Evolutionary conservation across 2,888 invertebrate genomes (phyloP), one percentile per base, ranked within the genome.

Genomic region (Athalia cordata): DNA sequence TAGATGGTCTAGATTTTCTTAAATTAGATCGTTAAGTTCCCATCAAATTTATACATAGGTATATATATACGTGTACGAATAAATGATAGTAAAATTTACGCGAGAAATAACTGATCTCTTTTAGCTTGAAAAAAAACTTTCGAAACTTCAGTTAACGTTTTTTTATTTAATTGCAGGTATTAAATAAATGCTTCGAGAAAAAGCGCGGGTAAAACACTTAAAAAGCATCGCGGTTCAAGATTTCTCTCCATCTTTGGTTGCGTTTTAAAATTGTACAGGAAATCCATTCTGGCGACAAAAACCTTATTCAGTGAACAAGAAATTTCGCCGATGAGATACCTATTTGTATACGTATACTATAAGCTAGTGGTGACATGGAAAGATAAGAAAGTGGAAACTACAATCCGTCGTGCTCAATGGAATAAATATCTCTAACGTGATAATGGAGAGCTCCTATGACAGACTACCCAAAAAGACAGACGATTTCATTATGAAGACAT

Each of bases 161-260:
- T 29, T 29, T 29, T 2, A 1, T 2, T 29, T 2, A 29, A 29
- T 29, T 29, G 29, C 29, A 29, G 29, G 29, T 29, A 29, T 1
- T 29, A 29, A 29, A 29, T 29, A 29, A 29, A 29, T 29, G 29
- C 29, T 29, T 29, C 2, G 29, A 29, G 29, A 29, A 29, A 29
- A 29, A 29, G 29, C 29, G 29, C 29, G 29, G 29, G 29, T 29
- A 29, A 1, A 29, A 29, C 29, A 29, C 29, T 29, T 29, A 1
- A 29, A 29, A 29, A 29, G 29, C 29, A 15, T 72, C 45, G 47
- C 45, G 29, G 29, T 29, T 29, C 2, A 29, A 29, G 29, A 29
- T 72, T 72, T 72, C 72, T 72, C 72, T 59, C 72, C 72, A 72
- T 72, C 15, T 72, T 59, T 59, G 72, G 72, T 45, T 13, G 9